Conservation (phyloP, 2,888 invertebrate species). For the Orthosia gracilis region DNA sequence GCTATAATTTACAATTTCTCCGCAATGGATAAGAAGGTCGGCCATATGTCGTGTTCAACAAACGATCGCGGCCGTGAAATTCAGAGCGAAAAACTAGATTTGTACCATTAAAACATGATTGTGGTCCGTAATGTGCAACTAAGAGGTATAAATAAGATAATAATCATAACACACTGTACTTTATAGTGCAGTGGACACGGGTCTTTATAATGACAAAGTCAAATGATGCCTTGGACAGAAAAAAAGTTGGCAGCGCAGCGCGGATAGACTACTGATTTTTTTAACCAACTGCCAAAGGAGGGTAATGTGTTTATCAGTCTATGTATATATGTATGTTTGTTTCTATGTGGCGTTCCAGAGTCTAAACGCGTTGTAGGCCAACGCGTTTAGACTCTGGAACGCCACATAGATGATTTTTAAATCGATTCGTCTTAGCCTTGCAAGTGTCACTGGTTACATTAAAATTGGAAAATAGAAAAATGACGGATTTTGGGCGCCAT, state of each 20-base stretch:
- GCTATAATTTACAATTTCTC: constrained; percentile 61
- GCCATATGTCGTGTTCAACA: constrained; percentile 57
- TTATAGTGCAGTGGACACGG: constrained; percentile 10
- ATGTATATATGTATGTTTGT: too few species aligned
- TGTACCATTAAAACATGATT: constrained; percentile 71
- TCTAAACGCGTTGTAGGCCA: too few species aligned
- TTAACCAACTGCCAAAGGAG: too few species aligned
- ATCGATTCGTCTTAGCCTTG: too few species aligned
- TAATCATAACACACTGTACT: constrained; percentile 40
- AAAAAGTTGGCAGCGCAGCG: background rate
- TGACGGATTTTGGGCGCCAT: too few species aligned
- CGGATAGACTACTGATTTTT: background rate
- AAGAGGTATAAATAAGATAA: constrained; percentile 49
- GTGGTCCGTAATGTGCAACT: constrained; percentile 59
- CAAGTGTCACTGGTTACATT: too few species aligned
- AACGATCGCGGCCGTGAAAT: constrained; percentile 80
- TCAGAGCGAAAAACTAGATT: constrained; percentile 82
- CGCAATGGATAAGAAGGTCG: constrained; percentile 68
- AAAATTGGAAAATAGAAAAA: too few species aligned
- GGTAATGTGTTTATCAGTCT: too few species aligned
- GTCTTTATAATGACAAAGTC: background rate
- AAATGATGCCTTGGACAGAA: constrained; percentile 2
- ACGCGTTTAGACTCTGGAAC: too few species aligned
- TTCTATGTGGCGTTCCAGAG: too few species aligned
- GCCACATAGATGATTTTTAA: too few species aligned